Percentiles rank a stretch among this genome's conserved stretches.
Evolutionary conservation across 30 jellyfish, hydroid and myxozoan species (phyloP).

Genomic region (Morbakka virulenta): DNA sequence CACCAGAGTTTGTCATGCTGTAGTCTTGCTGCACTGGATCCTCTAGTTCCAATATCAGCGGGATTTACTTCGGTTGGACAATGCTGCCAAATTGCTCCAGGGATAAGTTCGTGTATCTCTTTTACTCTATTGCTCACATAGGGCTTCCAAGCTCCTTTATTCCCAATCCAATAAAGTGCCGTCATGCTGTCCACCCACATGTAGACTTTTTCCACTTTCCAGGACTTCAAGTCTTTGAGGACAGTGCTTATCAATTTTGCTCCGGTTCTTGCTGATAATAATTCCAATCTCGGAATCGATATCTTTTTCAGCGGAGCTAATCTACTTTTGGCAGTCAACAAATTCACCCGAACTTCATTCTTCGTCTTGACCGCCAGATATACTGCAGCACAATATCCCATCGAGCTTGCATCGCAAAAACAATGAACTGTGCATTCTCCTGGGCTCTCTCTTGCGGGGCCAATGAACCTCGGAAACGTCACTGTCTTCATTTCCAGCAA

Average conservation of each 20-base stretch:
- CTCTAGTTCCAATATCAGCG: conserved; percentile 56
- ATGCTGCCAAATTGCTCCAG: conserved; percentile 20
- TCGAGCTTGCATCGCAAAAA: conserved; percentile 31
- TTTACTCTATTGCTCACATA: conserved; percentile 27
- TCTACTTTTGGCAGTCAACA: conserved; percentile 24
- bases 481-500: background rate
- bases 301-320: conserved; percentile 2
- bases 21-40: conserved; percentile 3
- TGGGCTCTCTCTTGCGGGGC: background rate
- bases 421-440: background rate
- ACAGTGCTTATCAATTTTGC: conserved; percentile 8
- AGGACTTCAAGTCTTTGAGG: background rate
- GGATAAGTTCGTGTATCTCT: conserved; percentile 7
- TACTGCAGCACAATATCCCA: conserved; percentile 38
- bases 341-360: background rate
- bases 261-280: conserved; percentile 5
- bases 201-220: conserved; percentile 9
- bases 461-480: background rate
- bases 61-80: conserved; percentile 54
- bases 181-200: conserved; percentile 33
- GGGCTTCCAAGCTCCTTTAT: conserved; percentile 9
- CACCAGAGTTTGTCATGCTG: conserved; percentile 8
- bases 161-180: conserved; percentile 19
- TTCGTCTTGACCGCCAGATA: background rate
- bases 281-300: conserved; percentile 21